phyloP scores from a whole-genome alignment of 2,113 vertebrate genomes.

The Bagarius yarrelli region DNA sequence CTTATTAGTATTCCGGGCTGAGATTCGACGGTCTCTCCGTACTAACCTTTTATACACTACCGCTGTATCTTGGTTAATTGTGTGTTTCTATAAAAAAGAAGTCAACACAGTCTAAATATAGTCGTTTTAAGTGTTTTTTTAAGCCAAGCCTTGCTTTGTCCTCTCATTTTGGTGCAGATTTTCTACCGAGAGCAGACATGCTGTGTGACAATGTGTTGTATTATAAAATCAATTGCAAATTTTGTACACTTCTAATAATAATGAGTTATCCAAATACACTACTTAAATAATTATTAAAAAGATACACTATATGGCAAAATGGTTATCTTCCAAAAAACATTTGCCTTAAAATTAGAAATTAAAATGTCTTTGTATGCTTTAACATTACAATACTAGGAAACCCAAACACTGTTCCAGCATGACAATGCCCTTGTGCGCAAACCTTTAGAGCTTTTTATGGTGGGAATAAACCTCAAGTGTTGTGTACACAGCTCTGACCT shows the following conservation, averaged over 20 bases:
- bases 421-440: too few species aligned
- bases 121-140: not conserved
- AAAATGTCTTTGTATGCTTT: too few species aligned
- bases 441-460: too few species aligned
- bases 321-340: too few species aligned
- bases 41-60: not conserved
- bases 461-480: too few species aligned
- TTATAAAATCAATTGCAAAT: not conserved
- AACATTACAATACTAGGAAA: too few species aligned
- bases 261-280: not conserved
- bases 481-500: too few species aligned
- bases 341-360: too few species aligned
- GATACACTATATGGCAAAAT: not conserved
- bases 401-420: too few species aligned
- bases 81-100: constrained; percentile 8
- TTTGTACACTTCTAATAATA: not conserved
- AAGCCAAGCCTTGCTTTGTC: not conserved
- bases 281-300: not conserved
- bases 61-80: constrained; percentile 3
- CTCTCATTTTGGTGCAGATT: constrained; percentile 7
- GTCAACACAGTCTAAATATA: not conserved
- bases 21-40: not conserved
- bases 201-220: not conserved
- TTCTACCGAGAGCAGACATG: not conserved
- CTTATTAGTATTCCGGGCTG: not conserved